A percentile compares a stretch with the other conserved stretches of the same genome.
Evolutionary conservation across 1,140 invertebrate species (phyloP).

Genomic region (Nilaparvata lugens): DNA sequence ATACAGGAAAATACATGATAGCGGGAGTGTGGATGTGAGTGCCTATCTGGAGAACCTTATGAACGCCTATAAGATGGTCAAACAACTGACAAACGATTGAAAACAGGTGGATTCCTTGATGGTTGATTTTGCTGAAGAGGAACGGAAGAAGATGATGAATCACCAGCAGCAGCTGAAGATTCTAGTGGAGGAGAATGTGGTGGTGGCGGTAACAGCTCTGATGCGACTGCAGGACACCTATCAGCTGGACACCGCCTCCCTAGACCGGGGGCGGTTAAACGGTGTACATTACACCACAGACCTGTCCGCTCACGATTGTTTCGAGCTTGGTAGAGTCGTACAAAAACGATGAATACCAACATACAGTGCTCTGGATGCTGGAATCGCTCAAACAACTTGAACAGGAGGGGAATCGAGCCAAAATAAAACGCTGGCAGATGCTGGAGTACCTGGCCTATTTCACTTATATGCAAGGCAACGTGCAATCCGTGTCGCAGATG

Average conservation of each 20-base stretch:
- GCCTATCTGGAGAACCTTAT: conserved; percentile 89
- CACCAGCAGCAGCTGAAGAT: too few species aligned
- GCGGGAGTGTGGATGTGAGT: conserved; percentile 67
- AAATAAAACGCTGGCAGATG: conserved; percentile 67
- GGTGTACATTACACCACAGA: too few species aligned
- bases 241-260: too few species aligned
- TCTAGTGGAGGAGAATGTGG: too few species aligned
- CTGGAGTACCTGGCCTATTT: conserved; percentile 95
- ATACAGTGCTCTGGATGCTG: conserved; percentile 92
- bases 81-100: conserved; percentile 87
- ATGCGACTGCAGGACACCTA: too few species aligned
- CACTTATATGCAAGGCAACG: conserved; percentile 86
- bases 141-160: too few species aligned
- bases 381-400: conserved; percentile 69
- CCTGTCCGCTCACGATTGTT: conserved; percentile 92
- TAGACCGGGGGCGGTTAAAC: too few species aligned
- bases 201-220: too few species aligned
- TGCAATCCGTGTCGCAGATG: too few species aligned
- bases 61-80: conserved; percentile 92
- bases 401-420: conserved; percentile 55
- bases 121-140: conserved; percentile 58
- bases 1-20: conserved; percentile 52
- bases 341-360: conserved; percentile 86
- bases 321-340: conserved; percentile 92
- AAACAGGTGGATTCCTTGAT: conserved; percentile 67